Evolutionary conservation across 2,113 vertebrate genomes (phyloP).

Genomic region (Pedionomus torquatus): DNA sequence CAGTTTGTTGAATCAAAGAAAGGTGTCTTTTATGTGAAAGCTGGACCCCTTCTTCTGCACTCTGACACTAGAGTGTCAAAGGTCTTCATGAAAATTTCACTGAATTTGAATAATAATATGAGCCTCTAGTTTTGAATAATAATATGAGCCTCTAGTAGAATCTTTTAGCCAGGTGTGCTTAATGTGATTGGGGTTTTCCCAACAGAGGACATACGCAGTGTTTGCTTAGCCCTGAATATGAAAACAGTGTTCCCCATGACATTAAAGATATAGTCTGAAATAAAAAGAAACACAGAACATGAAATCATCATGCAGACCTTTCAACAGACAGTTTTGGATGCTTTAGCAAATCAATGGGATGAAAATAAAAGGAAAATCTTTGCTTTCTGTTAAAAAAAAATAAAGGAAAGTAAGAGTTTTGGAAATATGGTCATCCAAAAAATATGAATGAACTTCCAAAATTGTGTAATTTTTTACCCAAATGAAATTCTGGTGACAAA

Average conservation of each 20-base stretch:
- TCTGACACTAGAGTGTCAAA: neutral
- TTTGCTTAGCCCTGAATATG: neutral
- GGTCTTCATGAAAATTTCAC: neutral
- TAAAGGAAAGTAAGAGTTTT: neutral
- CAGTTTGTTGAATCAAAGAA: neutral
- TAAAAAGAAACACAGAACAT: neutral
- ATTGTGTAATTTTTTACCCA: neutral
- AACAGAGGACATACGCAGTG: neutral
- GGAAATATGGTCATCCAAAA: neutral
- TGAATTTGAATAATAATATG: neutral
- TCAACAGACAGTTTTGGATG: neutral
- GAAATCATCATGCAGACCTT: neutral
- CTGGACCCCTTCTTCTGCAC: neutral
- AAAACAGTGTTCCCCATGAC: neutral
- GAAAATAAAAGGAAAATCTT: neutral
- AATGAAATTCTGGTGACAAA: neutral
- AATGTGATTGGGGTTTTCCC: neutral
- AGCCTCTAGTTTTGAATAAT: neutral
- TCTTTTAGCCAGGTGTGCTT: neutral
- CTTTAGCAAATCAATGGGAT: neutral
- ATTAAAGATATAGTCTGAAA: neutral
- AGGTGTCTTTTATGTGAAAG: neutral
- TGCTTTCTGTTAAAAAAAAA: neutral
- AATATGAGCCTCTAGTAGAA: neutral
- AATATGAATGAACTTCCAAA: neutral